Conservation (phyloP, 1,140 invertebrate genomes). For the Tribolium castaneum region DNA sequence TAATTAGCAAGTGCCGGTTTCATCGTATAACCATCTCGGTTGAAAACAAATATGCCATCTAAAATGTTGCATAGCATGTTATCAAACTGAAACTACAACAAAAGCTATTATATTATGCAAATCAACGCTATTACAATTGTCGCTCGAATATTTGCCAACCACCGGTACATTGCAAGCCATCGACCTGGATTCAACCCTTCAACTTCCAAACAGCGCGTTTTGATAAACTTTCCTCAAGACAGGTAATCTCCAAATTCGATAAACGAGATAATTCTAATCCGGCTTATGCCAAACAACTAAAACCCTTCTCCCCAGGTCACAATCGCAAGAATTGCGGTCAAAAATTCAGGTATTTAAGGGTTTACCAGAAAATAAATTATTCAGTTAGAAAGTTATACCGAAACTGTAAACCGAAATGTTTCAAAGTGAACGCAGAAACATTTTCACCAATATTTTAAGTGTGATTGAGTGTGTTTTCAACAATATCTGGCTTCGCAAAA, state of each 20-base stretch:
- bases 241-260: not conserved
- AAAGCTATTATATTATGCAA: conserved; percentile 34
- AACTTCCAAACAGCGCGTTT: not conserved
- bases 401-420: no score
- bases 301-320: no score
- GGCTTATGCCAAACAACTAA: no score
- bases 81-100: conserved; percentile 27
- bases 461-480: no score
- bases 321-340: no score
- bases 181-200: conserved; percentile 1
- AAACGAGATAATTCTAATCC: not conserved
- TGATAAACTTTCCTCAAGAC: not conserved
- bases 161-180: not conserved
- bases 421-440: no score
- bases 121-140: conserved; percentile 28
- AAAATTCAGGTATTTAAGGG: no score
- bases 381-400: no score
- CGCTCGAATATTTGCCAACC: conserved; percentile 16
- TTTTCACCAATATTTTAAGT: no score
- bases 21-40: conserved; percentile 31
- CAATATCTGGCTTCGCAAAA: no score
- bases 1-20: conserved; percentile 43
- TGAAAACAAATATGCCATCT: conserved; percentile 30
- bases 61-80: conserved; percentile 20
- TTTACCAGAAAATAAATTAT: no score